Evolutionary conservation across 2,888 invertebrate genomes (phyloP), one percentile per base, ranked within the genome.

Genomic region (Oligia latruncula): DNA sequence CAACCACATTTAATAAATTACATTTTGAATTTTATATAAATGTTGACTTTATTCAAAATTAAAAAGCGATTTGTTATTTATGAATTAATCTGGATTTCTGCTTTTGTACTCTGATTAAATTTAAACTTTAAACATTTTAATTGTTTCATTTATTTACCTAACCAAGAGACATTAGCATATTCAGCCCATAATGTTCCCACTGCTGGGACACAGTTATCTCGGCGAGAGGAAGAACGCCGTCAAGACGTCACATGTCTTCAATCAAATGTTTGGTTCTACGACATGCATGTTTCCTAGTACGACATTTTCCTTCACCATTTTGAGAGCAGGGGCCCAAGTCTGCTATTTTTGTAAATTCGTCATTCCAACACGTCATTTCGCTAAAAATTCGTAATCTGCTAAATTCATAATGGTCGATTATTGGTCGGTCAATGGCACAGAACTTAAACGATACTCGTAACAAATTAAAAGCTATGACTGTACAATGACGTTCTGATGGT

Each of bases 61-160:
- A 81, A 81, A 82, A 85, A 71, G 15, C 35, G 1, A 74, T 81
- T 80, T 40, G 58, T 55, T 82, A 49, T 80, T 60, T 62, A 74
- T 62, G 13, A 49, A 80, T 80, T 62, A 60, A 82, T 74, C 29
- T 74, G 40, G 13, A 65, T 23, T 40, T 35, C 17, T 64, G 60
- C n/a, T 66, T 67, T 55, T 62, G 0, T 0, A 67, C 13, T 67
- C 43, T 40, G 1, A 8, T 49, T 15, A 52, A n/a, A 43, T 40
- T 2, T n/a, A 46, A 72, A 64, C 2, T 52, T 65, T 75, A 72
- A 72, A 64, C 4, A 13, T 35, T 62, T 60, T 15, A 5, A 49
- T 46, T 35, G 46, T 35, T 49, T 60, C 0, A 58, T 74, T 74
- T 20, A 29, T n/a, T 5, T 1, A 55, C 8, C 55, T 23, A 23